phyloP scores from a whole-genome alignment of 2,113 vertebrate genomes.

The Clarias magur region DNA sequence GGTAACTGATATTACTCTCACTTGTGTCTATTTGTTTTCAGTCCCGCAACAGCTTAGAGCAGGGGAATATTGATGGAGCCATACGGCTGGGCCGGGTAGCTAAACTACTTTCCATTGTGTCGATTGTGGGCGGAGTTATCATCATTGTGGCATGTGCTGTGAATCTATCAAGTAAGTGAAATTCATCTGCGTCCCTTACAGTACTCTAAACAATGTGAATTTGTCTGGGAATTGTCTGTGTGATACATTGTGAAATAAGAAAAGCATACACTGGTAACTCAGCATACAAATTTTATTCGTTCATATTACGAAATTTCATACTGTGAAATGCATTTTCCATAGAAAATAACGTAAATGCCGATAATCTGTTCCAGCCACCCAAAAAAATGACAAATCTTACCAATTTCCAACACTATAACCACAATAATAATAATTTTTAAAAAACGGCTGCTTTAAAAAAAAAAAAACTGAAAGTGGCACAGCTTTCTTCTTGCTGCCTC shows the following conservation, averaged over 20 bases:
- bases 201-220: background rate
- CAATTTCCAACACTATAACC: no score
- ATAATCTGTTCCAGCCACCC: no score
- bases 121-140: conserved; percentile 83
- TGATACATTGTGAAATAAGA: background rate
- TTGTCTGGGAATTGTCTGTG: background rate
- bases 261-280: no score
- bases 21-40: conserved; percentile 55
- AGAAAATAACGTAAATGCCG: no score
- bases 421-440: no score
- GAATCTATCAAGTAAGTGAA: conserved; percentile 84
- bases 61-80: conserved; percentile 88
- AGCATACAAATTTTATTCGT: no score
- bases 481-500: no score
- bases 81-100: conserved; percentile 86
- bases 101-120: conserved; percentile 85
- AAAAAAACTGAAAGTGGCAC: no score
- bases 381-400: no score
- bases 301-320: no score
- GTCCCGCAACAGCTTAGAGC: conserved; percentile 89
- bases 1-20: background rate
- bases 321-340: no score
- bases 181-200: background rate
- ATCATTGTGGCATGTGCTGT: conserved; percentile 88
- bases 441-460: no score